Conservation (phyloP, 1,140 invertebrate genomes). For the Neelides sp. region DNA sequence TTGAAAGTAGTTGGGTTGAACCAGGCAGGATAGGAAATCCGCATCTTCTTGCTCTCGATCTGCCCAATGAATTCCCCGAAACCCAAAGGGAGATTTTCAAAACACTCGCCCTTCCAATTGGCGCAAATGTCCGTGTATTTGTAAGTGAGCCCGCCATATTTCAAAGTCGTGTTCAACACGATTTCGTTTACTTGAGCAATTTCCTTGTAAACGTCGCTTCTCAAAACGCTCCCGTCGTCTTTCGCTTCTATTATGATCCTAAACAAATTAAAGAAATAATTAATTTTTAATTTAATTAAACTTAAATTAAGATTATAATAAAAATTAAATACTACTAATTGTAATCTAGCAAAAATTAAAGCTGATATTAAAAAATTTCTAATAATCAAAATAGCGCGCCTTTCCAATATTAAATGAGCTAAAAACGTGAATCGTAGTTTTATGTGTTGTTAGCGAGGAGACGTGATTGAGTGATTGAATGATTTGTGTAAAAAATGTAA, state of each 20-base stretch:
- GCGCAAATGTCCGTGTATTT: constrained; percentile 69
- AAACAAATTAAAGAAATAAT: neutral
- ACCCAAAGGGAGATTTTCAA: constrained; percentile 69
- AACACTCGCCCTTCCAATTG: constrained; percentile 63
- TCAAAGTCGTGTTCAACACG: constrained; percentile 58
- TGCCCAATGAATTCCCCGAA: constrained; percentile 64
- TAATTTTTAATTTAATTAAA: neutral
- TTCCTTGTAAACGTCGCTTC: constrained; percentile 62
- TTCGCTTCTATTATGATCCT: constrained; percentile 68
- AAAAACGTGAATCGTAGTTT: no score
- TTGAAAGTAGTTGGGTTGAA: constrained; percentile 73
- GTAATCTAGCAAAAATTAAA: no score
- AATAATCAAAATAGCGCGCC: no score
- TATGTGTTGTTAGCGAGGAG: no score
- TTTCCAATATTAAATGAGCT: no score
- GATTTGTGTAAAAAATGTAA: no score
- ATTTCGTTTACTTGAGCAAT: constrained; percentile 56
- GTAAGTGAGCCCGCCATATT: constrained; percentile 48
- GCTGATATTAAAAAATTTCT: no score
- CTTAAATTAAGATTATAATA: no score
- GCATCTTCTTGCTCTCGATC: constrained; percentile 54
- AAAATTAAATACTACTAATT: no score
- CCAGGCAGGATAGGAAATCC: constrained; percentile 71
- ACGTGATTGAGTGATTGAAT: no score
- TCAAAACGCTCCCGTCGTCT: constrained; percentile 63